These are phyloP conservation scores for Drosophila lacteicornis DNA, from an alignment of 1,140 invertebrate species.

Conservation along the genomic window DNA sequence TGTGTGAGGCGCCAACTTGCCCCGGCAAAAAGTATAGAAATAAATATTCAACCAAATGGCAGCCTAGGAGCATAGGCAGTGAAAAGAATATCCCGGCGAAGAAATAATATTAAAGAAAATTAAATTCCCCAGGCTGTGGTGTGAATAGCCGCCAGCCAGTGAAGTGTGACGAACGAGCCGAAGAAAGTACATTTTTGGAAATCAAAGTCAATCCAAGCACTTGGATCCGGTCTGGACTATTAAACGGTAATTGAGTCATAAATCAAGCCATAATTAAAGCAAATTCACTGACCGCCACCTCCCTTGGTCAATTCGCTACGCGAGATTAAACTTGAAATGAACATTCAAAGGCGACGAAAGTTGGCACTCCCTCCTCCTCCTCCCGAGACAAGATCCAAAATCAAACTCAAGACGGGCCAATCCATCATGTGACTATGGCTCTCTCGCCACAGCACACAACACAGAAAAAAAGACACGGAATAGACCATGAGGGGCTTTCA, in stretches of 20 bases:
- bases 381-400: conserved; percentile 5
- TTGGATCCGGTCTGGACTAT: conserved; percentile 53
- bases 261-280: conserved; percentile 64
- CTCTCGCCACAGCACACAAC: neutral
- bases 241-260: conserved; percentile 73
- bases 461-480: neutral
- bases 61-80: conserved; percentile 37
- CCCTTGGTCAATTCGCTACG: conserved; percentile 37
- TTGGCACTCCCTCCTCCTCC: neutral
- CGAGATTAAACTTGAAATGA: conserved; percentile 57
- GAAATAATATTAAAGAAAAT: conserved; percentile 53
- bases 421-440: conserved; percentile 39
- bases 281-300: conserved; percentile 1
- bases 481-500: conserved; percentile 7
- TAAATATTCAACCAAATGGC: conserved; percentile 48
- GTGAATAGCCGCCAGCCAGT: conserved; percentile 28
- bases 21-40: conserved; percentile 57
- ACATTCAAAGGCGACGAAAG: conserved; percentile 13
- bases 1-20: conserved; percentile 64
- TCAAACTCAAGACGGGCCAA: conserved; percentile 34
- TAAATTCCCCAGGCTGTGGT: conserved; percentile 31
- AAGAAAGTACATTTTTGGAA: conserved; percentile 34
- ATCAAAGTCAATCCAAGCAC: conserved; percentile 25
- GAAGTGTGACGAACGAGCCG: conserved; percentile 37
- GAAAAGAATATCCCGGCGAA: conserved; percentile 24